Conservation (phyloP, 2,888 invertebrate genomes). For the Aspidiotus rigidus region DNA sequence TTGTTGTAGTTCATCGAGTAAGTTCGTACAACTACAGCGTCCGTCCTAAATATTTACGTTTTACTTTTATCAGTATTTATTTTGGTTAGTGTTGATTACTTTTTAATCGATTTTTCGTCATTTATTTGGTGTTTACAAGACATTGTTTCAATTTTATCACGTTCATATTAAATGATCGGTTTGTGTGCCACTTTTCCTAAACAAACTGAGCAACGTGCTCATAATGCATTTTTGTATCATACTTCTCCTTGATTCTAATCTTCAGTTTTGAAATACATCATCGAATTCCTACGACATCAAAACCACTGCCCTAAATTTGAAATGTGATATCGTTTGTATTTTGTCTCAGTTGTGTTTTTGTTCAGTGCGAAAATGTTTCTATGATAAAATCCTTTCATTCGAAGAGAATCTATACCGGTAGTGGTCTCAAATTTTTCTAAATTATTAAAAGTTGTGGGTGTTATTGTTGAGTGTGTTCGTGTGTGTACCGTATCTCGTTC, state of each 20-base stretch:
- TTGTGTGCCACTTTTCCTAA: background rate
- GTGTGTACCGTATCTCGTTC: too few species aligned
- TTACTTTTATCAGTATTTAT: background rate
- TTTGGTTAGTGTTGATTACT: background rate
- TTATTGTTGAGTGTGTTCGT: too few species aligned
- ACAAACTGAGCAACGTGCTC: constrained; percentile 4
- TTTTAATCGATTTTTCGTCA: background rate
- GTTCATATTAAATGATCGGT: background rate
- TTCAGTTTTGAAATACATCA: too few species aligned
- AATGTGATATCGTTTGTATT: too few species aligned
- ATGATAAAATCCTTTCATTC: too few species aligned
- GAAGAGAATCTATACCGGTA: too few species aligned
- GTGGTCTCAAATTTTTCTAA: too few species aligned
- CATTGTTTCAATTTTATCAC: background rate
- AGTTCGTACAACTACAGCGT: background rate
- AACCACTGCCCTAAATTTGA: too few species aligned
- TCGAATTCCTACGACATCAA: too few species aligned
- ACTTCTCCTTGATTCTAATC: background rate
- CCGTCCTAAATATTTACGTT: background rate
- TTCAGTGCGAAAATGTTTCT: too few species aligned
- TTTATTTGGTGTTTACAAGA: background rate
- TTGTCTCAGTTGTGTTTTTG: too few species aligned
- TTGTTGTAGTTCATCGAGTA: background rate
- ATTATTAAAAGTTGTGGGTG: too few species aligned
- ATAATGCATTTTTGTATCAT: background rate